Evolutionary conservation across 2,888 invertebrate genomes (phyloP).

Genomic region (Lamproptera curius): DNA sequence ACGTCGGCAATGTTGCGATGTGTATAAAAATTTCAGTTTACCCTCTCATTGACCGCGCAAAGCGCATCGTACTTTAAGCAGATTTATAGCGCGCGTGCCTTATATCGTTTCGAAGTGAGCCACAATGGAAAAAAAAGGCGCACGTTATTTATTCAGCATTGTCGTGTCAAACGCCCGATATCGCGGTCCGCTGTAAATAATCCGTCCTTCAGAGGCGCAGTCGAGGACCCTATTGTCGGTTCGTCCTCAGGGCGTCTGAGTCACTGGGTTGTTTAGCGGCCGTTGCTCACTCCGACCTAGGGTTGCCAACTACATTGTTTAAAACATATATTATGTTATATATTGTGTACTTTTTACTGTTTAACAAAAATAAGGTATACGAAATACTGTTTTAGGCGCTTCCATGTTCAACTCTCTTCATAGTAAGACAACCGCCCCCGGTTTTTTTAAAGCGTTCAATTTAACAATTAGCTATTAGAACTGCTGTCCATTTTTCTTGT

Average conservation of each 20-base stretch:
- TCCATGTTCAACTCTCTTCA: too few species aligned
- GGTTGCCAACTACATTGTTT: slow-evolving; percentile 53
- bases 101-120: slow-evolving; percentile 7
- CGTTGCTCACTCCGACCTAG: slow-evolving; percentile 69
- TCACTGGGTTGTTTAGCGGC: slow-evolving; percentile 73
- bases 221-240: slow-evolving; percentile 74
- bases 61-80: not conserved
- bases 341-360: too few species aligned
- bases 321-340: too few species aligned
- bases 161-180: slow-evolving; percentile 31
- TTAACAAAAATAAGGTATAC: too few species aligned
- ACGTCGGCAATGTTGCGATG: too few species aligned
- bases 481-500: too few species aligned
- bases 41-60: not conserved
- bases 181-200: slow-evolving; percentile 56
- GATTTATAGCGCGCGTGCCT: too few species aligned
- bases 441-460: too few species aligned
- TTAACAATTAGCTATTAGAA: too few species aligned
- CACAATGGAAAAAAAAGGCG: slow-evolving; percentile 12
- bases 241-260: slow-evolving; percentile 74
- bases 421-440: too few species aligned
- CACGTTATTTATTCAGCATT: slow-evolving; percentile 15
- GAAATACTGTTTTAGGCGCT: too few species aligned
- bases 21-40: not conserved
- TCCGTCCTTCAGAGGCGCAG: slow-evolving; percentile 66